Percentiles rank a stretch among this genome's conserved stretches.
These are phyloP conservation scores for Ceratina calcarata DNA, from an alignment of 1,140 invertebrate genomes.

Conservation along the genomic window DNA sequence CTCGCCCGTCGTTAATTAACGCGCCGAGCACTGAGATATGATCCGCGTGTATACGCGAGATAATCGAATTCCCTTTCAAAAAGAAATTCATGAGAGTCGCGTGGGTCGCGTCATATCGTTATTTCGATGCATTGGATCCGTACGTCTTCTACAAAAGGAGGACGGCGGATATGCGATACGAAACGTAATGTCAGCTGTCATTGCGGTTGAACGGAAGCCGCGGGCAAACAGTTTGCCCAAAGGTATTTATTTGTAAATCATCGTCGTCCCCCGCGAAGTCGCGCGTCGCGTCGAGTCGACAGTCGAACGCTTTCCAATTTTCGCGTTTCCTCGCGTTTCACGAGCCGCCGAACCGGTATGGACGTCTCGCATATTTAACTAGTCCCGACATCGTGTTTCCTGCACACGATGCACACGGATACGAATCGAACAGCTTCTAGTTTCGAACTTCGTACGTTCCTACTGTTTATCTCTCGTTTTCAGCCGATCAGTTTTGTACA, in stretches of 20 bases:
- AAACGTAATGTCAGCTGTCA: constrained; percentile 16
- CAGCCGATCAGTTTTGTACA: no score
- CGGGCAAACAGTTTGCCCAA: constrained; percentile 25
- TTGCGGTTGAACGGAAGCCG: constrained; percentile 7
- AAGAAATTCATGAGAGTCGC: no score
- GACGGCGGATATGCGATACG: neutral
- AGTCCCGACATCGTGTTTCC: neutral
- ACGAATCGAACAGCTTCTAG: no score
- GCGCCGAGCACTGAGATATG: no score
- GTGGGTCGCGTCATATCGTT: no score
- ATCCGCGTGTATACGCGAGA: no score
- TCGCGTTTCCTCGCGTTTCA: neutral
- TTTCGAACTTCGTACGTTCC: no score
- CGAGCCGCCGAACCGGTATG: neutral
- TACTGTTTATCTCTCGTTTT: no score
- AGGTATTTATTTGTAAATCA: constrained; percentile 32
- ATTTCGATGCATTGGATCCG: neutral
- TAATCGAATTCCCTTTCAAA: no score
- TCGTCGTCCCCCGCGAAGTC: neutral
- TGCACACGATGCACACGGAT: no score
- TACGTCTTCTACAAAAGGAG: neutral
- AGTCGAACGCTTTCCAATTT: constrained; percentile 22
- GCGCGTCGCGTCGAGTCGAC: constrained; percentile 11
- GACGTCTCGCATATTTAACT: constrained; percentile 1
- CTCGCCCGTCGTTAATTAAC: no score